Base-by-base conservation (phyloP, 2,797 vertebrate species). In the Pipistrellus nathusii region DNA sequence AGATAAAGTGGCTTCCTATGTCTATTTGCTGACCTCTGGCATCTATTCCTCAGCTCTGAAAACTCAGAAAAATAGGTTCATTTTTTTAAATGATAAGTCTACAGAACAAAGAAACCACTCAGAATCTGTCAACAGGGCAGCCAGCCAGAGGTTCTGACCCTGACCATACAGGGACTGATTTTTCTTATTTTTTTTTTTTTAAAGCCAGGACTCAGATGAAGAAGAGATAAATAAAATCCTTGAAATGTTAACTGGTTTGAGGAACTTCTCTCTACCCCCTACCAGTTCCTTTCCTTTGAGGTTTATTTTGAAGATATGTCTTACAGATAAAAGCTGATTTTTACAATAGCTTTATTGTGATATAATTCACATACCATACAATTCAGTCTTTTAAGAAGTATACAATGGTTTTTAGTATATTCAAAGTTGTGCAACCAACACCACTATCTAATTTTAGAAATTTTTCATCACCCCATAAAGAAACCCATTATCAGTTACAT, bases 61-160 rank as follows among this genome's bases (percentile, higher is more conserved):
- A 80, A 46, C 44, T 77, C 27, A 3, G 71, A 93, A 92, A 95
- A 95, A 95, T 25, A 89, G 85, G 73, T 72, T 91, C 48, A 0
- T 90, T 89, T 96, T 90, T 85, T 5, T 4, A 77, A 81, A 90
- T 84, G 62, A 3, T 78, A 38, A 82, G 35, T 87, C 27, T 35
- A 30, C 8, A 51, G 78, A 76, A 95, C 95, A 97, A 94, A 95
- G 87, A 90, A 38, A 48, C 41, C 41, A 89, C 72, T 97, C 89
- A 88, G 35, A 87, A 20, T 6, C 76, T 25, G 81, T 85, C 35
- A 38, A 89, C 57, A 57, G 83, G 94, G 85, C 85, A 85, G 46
- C 75, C 66, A 62, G 94, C 44, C 95, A 94, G 32, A 90, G 23
- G 96, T 71, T 46, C 55, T 14, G 94, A 93, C 87, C 82, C 71